phyloP scores from a whole-genome alignment of 2,888 invertebrate species.

The Amitus sp. region DNA sequence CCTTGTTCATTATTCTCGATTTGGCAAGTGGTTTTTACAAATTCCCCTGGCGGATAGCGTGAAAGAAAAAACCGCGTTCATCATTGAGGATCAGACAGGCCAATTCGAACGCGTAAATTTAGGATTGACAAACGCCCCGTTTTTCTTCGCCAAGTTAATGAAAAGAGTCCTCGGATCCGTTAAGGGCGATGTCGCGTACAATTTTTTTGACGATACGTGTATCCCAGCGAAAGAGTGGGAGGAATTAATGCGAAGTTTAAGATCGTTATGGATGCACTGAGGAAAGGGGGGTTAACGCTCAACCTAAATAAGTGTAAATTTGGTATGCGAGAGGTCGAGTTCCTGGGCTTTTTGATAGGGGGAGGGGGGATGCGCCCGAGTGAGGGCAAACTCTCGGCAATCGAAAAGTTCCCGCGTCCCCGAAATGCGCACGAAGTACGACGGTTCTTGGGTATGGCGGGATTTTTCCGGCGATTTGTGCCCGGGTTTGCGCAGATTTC shows the following conservation, averaged over 20 bases:
- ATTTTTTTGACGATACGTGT: slow-evolving; percentile 49
- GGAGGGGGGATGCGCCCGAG: background rate
- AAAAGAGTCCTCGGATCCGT: slow-evolving; percentile 35
- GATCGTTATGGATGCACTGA: slow-evolving; percentile 35
- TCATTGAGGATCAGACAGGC: slow-evolving; percentile 48
- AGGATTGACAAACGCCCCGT: slow-evolving; percentile 46
- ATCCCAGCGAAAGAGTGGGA: slow-evolving; percentile 36
- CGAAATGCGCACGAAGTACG: slow-evolving; percentile 12
- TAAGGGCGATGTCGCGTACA: slow-evolving; percentile 27
- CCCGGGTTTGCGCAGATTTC: background rate
- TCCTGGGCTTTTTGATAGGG: background rate
- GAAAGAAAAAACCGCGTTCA: slow-evolving; percentile 29
- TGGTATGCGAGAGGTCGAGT: slow-evolving; percentile 1
- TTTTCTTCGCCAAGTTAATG: slow-evolving; percentile 47
- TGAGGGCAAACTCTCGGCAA: background rate
- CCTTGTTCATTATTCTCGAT: slow-evolving; percentile 25
- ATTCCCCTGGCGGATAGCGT: slow-evolving; percentile 10
- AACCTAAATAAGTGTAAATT: slow-evolving; percentile 2
- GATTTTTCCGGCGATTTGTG: slow-evolving; percentile 32
- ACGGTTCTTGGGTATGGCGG: slow-evolving; percentile 46
- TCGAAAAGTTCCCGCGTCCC: background rate
- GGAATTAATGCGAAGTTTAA: slow-evolving; percentile 39
- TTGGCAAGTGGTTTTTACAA: slow-evolving; percentile 19
- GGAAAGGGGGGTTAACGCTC: slow-evolving; percentile 11
- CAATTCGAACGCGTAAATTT: slow-evolving; percentile 48